Percentiles rank a stretch among this genome's conserved stretches.
These are phyloP conservation scores for Carollia perspicillata DNA, from an alignment of 2,113 vertebrate species.

Conservation along the genomic window DNA sequence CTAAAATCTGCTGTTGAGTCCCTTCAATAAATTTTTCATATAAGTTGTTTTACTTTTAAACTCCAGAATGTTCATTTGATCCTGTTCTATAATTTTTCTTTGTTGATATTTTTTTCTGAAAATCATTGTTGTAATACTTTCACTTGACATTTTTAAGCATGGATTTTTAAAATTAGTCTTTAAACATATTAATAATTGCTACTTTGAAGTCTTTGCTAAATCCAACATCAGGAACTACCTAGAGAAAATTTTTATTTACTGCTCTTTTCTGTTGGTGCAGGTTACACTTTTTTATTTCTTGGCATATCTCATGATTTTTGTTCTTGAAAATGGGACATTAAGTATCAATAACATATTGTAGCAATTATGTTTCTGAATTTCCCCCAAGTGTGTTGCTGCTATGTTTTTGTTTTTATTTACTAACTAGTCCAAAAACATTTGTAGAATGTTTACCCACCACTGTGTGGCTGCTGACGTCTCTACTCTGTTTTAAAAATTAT, in stretches of 20 bases:
- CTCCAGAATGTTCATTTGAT: neutral
- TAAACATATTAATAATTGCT: neutral
- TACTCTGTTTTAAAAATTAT: neutral
- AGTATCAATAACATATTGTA: neutral
- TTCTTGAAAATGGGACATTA: neutral
- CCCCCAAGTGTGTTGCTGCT: neutral
- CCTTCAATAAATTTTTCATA: neutral
- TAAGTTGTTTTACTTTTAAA: neutral
- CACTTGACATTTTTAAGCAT: constrained; percentile 3
- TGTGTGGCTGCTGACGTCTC: neutral
- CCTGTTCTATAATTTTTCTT: neutral
- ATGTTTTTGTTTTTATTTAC: neutral
- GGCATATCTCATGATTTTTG: neutral
- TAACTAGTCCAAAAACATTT: neutral
- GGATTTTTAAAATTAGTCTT: constrained; percentile 14
- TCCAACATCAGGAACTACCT: neutral
- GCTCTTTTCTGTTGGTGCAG: neutral
- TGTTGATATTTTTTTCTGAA: neutral
- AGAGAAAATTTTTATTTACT: neutral
- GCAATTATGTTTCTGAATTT: constrained; percentile 7
- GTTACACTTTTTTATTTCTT: neutral
- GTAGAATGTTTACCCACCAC: neutral
- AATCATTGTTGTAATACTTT: neutral
- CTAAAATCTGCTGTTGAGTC: neutral
- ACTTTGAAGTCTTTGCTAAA: neutral